Evolutionary conservation across 2,797 vertebrate species (phyloP).

Genomic region (Coregonus suidteri): DNA sequence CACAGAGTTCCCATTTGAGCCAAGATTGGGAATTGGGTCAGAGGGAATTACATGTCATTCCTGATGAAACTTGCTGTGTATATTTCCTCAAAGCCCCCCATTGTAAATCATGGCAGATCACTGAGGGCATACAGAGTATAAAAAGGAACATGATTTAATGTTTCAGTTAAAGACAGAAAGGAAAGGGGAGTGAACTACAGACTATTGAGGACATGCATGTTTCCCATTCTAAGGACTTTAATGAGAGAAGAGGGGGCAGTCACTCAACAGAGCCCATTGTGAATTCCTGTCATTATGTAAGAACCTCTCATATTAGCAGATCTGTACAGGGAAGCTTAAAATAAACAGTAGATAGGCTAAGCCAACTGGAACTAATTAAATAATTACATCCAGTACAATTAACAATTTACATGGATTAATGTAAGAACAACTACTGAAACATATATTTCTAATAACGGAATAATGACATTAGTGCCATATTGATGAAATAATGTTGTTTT

Average conservation of each 20-base stretch:
- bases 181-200: slow-evolving; percentile 42
- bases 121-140: slow-evolving; percentile 52
- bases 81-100: slow-evolving; percentile 66
- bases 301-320: slow-evolving; percentile 62
- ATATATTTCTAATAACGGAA: slow-evolving; percentile 57
- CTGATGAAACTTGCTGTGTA: slow-evolving; percentile 71
- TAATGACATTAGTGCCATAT: slow-evolving; percentile 64
- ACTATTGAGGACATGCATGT: slow-evolving; percentile 61
- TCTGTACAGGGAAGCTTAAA: slow-evolving; percentile 61
- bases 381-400: slow-evolving; percentile 69
- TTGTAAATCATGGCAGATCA: slow-evolving; percentile 66
- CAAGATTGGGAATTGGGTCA: slow-evolving; percentile 74
- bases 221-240: slow-evolving; percentile 59
- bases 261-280: slow-evolving; percentile 53
- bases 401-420: slow-evolving; percentile 64
- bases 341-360: slow-evolving; percentile 65
- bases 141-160: slow-evolving; percentile 69
- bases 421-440: slow-evolving; percentile 42
- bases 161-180: slow-evolving; percentile 44
- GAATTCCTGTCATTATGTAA: slow-evolving; percentile 61
- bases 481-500: slow-evolving; percentile 63
- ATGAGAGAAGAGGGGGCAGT: slow-evolving; percentile 54
- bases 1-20: slow-evolving; percentile 61
- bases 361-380: slow-evolving; percentile 69
- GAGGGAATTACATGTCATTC: slow-evolving; percentile 74